These are phyloP conservation scores for Varanus salvator DNA, from an alignment of 2,113 vertebrate species.

Conservation along the genomic window DNA sequence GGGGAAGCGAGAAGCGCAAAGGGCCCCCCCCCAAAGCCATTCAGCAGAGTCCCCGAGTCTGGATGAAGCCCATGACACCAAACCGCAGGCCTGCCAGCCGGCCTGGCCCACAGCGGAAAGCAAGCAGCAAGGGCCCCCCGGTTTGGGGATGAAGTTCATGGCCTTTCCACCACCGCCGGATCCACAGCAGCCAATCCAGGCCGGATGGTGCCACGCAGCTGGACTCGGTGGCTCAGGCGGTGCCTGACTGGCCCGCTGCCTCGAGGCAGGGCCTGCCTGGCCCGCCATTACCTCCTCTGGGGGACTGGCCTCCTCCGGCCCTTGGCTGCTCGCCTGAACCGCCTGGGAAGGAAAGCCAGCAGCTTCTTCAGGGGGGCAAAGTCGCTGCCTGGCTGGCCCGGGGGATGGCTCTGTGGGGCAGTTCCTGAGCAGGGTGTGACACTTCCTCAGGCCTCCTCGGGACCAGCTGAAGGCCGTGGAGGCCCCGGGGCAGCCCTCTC, in stretches of 20 bases:
- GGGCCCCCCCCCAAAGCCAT: neutral
- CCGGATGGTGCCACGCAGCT: neutral
- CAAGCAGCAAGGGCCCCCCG: no score
- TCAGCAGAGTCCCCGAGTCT: neutral
- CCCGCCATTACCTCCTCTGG: constrained; percentile 77
- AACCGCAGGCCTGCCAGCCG: neutral
- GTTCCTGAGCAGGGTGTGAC: no score
- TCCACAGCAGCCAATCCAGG: neutral
- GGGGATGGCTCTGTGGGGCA: no score
- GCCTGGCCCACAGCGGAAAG: neutral
- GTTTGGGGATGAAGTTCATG: neutral
- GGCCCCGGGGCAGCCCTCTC: no score
- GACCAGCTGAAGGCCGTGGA: no score
- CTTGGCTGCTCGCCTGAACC: constrained; percentile 61
- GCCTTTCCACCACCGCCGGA: neutral
- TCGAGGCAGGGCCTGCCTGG: constrained; percentile 8
- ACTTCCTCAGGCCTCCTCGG: no score
- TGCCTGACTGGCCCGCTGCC: neutral
- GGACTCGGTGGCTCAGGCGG: neutral
- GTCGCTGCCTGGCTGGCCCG: neutral
- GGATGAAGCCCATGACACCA: neutral
- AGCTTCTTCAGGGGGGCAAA: neutral
- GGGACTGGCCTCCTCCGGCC: constrained; percentile 46
- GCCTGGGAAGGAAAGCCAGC: constrained; percentile 78
- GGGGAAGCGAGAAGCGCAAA: neutral